Conservation (phyloP, 2,797 vertebrate genomes). For the Sebastes taczanowskii region DNA sequence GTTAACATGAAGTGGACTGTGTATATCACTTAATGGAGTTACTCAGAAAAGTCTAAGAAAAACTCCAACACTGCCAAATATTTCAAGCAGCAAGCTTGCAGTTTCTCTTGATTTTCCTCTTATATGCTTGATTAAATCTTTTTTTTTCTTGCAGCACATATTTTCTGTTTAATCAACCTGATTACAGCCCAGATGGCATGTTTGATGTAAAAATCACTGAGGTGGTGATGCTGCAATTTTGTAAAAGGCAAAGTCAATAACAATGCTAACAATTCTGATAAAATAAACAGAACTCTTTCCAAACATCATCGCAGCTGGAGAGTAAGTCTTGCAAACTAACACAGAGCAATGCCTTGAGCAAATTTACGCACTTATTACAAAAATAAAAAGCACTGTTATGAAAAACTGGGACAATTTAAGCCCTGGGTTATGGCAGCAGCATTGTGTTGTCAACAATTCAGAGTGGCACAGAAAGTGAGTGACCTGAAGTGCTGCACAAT, state of each 20-base stretch:
- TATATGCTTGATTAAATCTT: background rate
- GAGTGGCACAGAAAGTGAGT: slow-evolving; percentile 1
- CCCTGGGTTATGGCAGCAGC: background rate
- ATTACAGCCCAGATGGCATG: background rate
- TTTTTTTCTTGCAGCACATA: background rate
- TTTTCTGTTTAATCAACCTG: background rate
- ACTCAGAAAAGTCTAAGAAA: background rate
- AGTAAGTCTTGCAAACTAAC: background rate
- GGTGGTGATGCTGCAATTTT: background rate
- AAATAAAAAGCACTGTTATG: slow-evolving; percentile 9
- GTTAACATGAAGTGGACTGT: background rate
- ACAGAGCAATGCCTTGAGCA: background rate
- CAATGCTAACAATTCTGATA: background rate
- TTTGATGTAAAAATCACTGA: background rate
- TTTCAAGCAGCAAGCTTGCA: background rate
- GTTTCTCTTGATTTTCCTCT: background rate
- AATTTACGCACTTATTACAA: background rate
- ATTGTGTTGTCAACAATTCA: slow-evolving; percentile 18
- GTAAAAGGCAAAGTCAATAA: background rate
- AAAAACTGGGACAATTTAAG: slow-evolving; percentile 12
- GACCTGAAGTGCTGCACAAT: slow-evolving; percentile 32
- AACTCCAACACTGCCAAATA: background rate
- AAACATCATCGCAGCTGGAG: background rate
- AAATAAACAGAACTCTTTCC: background rate
- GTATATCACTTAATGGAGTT: background rate